phyloP scores from a whole-genome alignment of 2,888 invertebrate genomes.

The Griposia aprilina region DNA sequence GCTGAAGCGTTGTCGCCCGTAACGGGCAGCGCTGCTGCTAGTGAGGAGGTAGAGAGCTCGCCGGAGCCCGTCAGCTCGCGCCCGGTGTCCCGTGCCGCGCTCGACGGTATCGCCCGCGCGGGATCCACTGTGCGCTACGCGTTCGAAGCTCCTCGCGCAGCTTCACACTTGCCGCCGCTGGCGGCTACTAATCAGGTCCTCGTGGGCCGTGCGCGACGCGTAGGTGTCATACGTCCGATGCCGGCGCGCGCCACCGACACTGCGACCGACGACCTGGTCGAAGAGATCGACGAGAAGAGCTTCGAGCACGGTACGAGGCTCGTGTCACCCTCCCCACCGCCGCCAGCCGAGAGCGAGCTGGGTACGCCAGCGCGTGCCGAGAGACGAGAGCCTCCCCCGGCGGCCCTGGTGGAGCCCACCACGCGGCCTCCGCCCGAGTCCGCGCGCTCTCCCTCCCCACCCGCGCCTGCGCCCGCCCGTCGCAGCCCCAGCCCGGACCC shows the following conservation, averaged over 20 bases:
- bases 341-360: slow-evolving; percentile 81
- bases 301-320: slow-evolving; percentile 68
- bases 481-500: slow-evolving; percentile 62
- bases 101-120: slow-evolving; percentile 92
- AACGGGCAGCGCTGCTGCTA: slow-evolving; percentile 82
- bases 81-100: slow-evolving; percentile 90
- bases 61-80: slow-evolving; percentile 78
- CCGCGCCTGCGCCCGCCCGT: slow-evolving; percentile 64
- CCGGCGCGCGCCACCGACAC: slow-evolving; percentile 73
- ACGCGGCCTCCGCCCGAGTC: slow-evolving; percentile 79
- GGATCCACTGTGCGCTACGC: slow-evolving; percentile 92
- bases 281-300: slow-evolving; percentile 65
- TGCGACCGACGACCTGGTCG: slow-evolving; percentile 64
- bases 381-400: slow-evolving; percentile 85
- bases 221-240: slow-evolving; percentile 91
- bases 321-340: slow-evolving; percentile 71
- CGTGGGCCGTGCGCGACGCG: slow-evolving; percentile 84
- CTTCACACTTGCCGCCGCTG: slow-evolving; percentile 83
- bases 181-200: slow-evolving; percentile 84
- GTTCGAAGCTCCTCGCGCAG: slow-evolving; percentile 85
- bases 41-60: slow-evolving; percentile 70
- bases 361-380: slow-evolving; percentile 79
- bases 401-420: slow-evolving; percentile 85
- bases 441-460: slow-evolving; percentile 56
- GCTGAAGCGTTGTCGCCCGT: slow-evolving; percentile 90